Evolutionary conservation across 2,113 vertebrate species (phyloP).

Genomic region (Gallinago undulata): DNA sequence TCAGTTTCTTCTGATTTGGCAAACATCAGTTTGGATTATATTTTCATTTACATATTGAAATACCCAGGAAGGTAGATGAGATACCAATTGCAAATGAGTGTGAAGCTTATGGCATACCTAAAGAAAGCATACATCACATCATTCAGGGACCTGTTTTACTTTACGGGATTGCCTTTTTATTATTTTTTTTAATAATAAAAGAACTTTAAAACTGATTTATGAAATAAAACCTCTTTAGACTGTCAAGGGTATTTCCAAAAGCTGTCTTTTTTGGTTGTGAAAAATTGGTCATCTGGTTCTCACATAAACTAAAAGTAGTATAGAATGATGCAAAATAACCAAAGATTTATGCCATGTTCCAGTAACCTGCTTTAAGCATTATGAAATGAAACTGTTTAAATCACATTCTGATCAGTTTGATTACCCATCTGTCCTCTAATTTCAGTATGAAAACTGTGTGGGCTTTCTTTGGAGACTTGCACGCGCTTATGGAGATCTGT

Average conservation of each 20-base stretch:
- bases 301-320: neutral
- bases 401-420: neutral
- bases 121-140: neutral
- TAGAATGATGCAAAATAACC: neutral
- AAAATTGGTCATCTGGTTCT: neutral
- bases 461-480: conserved; percentile 89
- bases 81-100: neutral
- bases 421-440: neutral
- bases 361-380: neutral
- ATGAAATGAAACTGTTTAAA: neutral
- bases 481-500: conserved; percentile 88
- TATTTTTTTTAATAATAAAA: neutral
- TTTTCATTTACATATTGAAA: neutral
- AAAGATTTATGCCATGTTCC: neutral
- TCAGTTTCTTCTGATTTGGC: neutral
- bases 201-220: neutral
- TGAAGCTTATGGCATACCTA: neutral
- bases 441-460: conserved; percentile 82
- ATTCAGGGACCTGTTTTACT: neutral
- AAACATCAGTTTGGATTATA: neutral
- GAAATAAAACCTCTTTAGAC: neutral
- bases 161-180: neutral
- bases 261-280: neutral
- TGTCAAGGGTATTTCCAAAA: neutral
- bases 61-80: neutral